phyloP scores from a whole-genome alignment of 2,888 invertebrate genomes.

The Formica aserva region DNA sequence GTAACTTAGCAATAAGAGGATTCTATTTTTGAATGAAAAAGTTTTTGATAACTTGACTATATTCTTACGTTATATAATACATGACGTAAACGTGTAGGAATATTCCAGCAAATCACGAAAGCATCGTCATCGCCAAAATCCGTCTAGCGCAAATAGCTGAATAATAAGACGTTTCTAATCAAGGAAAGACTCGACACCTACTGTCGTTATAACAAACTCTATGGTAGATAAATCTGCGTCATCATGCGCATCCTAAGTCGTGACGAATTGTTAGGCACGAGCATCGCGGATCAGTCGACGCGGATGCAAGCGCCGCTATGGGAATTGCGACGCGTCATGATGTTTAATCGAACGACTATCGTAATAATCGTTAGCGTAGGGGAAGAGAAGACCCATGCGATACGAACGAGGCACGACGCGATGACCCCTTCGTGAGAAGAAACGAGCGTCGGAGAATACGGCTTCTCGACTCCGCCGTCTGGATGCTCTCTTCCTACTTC shows the following conservation, averaged over 20 bases:
- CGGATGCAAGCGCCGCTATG: slow-evolving; percentile 32
- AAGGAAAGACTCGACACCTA: slow-evolving; percentile 6
- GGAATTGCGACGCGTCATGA: slow-evolving; percentile 55
- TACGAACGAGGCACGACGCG: slow-evolving; percentile 35
- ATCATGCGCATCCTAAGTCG: slow-evolving; percentile 28
- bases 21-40: slow-evolving; percentile 5
- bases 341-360: slow-evolving; percentile 56
- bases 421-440: slow-evolving; percentile 48
- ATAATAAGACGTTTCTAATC: slow-evolving; percentile 49
- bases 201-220: slow-evolving; percentile 37
- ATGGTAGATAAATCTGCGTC: slow-evolving; percentile 44
- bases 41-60: background rate
- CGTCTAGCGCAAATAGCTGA: slow-evolving; percentile 33
- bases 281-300: slow-evolving; percentile 38
- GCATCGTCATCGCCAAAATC: slow-evolving; percentile 49
- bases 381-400: slow-evolving; percentile 44
- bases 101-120: slow-evolving; percentile 7
- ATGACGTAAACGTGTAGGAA: slow-evolving; percentile 4
- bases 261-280: slow-evolving; percentile 44
- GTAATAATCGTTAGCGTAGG: slow-evolving; percentile 52
- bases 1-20: background rate
- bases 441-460: slow-evolving; percentile 43
- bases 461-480: slow-evolving; percentile 42
- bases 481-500: slow-evolving; percentile 42
- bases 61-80: slow-evolving; percentile 6